A percentile compares a stretch with the other conserved stretches of the same genome.
Evolutionary conservation across 2,888 invertebrate species (phyloP).

Genomic region (Amiota communis): DNA sequence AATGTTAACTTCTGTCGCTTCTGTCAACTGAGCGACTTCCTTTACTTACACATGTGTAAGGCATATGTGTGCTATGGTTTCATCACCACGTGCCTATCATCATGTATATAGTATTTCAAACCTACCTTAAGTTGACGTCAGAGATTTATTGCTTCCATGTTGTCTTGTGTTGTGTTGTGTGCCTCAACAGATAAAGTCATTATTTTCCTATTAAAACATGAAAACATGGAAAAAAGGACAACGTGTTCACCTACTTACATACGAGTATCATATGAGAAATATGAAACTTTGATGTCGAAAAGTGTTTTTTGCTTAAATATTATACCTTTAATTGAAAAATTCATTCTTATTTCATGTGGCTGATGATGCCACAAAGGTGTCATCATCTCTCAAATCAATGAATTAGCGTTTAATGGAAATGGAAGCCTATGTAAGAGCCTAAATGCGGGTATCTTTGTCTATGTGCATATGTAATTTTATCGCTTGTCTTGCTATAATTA

Average conservation of each 20-base stretch:
- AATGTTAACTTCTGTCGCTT: too few species aligned
- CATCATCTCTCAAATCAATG: not conserved
- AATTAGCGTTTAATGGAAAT: slow-evolving; percentile 49
- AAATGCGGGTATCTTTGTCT: too few species aligned
- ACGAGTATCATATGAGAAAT: slow-evolving; percentile 58
- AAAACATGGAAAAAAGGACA: slow-evolving; percentile 32
- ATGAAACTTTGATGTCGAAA: slow-evolving; percentile 66
- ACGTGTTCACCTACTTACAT: slow-evolving; percentile 8
- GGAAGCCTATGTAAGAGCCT: too few species aligned
- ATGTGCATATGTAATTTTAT: slow-evolving; percentile 46
- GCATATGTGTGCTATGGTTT: too few species aligned
- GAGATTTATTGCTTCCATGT: slow-evolving; percentile 57
- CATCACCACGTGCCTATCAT: not conserved
- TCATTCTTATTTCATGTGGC: not conserved
- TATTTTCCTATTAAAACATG: slow-evolving; percentile 64
- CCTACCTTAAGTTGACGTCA: slow-evolving; percentile 51
- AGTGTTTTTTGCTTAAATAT: slow-evolving; percentile 43
- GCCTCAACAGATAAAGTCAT: slow-evolving; percentile 64
- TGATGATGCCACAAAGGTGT: not conserved
- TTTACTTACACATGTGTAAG: too few species aligned
- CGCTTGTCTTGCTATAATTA: slow-evolving; percentile 63
- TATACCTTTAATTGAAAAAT: slow-evolving; percentile 1
- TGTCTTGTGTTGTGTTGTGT: too few species aligned
- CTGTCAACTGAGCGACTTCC: too few species aligned
- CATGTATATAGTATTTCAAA: slow-evolving; percentile 42